Evolutionary conservation across 2,888 invertebrate species (phyloP).

Genomic region (Teinopalpus imperialis): DNA sequence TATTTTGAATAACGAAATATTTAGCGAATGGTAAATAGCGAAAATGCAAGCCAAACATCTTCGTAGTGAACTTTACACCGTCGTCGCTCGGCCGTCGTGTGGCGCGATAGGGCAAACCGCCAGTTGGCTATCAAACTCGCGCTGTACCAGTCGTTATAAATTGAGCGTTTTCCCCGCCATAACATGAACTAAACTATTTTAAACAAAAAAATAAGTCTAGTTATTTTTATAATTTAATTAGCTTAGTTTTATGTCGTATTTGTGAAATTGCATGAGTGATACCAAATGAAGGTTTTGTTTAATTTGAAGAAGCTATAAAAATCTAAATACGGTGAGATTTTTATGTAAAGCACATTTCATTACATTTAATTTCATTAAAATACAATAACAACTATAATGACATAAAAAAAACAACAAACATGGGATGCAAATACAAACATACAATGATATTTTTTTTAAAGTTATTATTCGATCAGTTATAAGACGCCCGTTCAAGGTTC

Average conservation of each 20-base stretch:
- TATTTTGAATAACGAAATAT: constrained; percentile 7
- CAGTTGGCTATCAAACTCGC: constrained; percentile 72
- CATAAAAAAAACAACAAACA: too few species aligned
- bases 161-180: constrained; percentile 27
- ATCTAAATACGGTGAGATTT: constrained; percentile 5
- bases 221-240: too few species aligned
- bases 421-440: too few species aligned
- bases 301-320: constrained; percentile 1
- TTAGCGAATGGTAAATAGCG: constrained; percentile 14
- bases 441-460: too few species aligned
- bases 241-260: too few species aligned
- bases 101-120: constrained; percentile 70
- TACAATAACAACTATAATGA: too few species aligned
- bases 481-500: neutral
- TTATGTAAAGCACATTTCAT: neutral
- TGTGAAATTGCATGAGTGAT: too few species aligned
- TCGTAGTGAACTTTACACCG: constrained; percentile 69
- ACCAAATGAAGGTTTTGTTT: neutral
- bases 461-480: too few species aligned
- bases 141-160: constrained; percentile 39
- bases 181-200: constrained; percentile 20
- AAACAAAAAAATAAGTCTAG: neutral
- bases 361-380: too few species aligned
- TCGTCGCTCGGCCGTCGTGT: too few species aligned
- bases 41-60: constrained; percentile 21